Evolutionary conservation across 2,113 vertebrate genomes (phyloP).

Genomic region (Atrichornis clamosus): DNA sequence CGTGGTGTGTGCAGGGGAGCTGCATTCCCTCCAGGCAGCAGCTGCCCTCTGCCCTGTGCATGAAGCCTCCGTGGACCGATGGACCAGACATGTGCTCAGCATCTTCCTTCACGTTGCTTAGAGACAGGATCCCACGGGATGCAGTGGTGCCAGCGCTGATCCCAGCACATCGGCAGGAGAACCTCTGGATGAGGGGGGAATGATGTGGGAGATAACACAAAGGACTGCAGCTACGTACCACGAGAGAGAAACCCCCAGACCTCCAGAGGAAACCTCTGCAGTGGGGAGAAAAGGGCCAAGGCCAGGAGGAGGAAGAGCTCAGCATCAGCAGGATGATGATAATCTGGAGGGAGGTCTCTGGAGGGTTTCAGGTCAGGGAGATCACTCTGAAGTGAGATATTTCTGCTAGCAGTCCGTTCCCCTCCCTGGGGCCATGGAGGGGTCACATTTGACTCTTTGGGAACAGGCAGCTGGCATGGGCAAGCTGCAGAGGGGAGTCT

Average conservation of each 20-base stretch:
- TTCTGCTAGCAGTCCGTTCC: background rate
- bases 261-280: background rate
- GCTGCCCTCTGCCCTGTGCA: background rate
- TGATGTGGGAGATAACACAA: background rate
- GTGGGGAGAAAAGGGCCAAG: background rate
- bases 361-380: background rate
- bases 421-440: fast-evolving
- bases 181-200: background rate
- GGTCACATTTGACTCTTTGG: fast-evolving
- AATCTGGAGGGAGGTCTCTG: background rate
- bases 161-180: background rate
- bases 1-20: fast-evolving
- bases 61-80: fast-evolving
- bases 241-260: background rate
- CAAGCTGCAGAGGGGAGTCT: no score
- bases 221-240: background rate
- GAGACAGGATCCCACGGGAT: slow-evolving; percentile 6
- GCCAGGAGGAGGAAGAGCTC: background rate
- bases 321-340: background rate
- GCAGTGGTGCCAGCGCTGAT: background rate
- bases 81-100: slow-evolving; percentile 20
- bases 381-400: background rate
- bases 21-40: background rate
- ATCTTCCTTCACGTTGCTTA: slow-evolving; percentile 50
- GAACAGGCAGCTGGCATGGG: fast-evolving